Evolutionary conservation across 1,140 invertebrate species (phyloP), one percentile per base, ranked within the genome.

Genomic region (Chlorops oryzae): DNA sequence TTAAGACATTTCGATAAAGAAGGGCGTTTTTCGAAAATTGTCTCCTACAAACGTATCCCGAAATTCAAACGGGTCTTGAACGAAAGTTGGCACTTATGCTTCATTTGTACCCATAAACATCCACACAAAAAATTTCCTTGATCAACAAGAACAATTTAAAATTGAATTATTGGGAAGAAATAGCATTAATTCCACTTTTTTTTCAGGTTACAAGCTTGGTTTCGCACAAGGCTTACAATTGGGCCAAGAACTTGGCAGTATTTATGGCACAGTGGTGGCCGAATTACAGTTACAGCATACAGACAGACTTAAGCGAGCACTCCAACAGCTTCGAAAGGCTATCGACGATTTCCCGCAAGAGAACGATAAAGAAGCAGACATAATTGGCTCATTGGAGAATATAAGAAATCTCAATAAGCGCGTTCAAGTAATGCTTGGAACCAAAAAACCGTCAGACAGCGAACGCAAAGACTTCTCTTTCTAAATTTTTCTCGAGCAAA

Each of bases 341-440:
- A 80, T 88, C 51, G 65, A 80, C n/a, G 51, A 66, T 18, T 88
- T 88, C 73, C 85, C 86, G 1, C 62, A 56, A 21, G 70, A 64
- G n/a, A 88, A 88, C 63, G 75, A 78, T 23, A 78, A 80, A 38
- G 72, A 80, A 2, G 63, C 78, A 23, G 83, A 89, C 63, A 79
- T 87, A 54, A 59, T 82, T 45, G 74, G 71, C n/a, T 61, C 72
- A 23, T 62, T 81, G 15, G 79, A 85, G 53, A 70, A 73, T 28
- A 82, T 88, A 28, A 78, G 85, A 59, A 78, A 76, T 3, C 77
- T 82, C 40, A 86, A 81, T 64, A 83, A 80, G 47, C 82, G 81
- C 57, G 71, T 83, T n/a, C 83, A 81, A 66, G 78, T 83, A 1
- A 59, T 83, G 15, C 65, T 83, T 10, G 86, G 85, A 72, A 77